Evolutionary conservation across 2,113 vertebrate species (phyloP), one percentile per base, ranked within the genome.

Genomic region (Eulemur macaco): DNA sequence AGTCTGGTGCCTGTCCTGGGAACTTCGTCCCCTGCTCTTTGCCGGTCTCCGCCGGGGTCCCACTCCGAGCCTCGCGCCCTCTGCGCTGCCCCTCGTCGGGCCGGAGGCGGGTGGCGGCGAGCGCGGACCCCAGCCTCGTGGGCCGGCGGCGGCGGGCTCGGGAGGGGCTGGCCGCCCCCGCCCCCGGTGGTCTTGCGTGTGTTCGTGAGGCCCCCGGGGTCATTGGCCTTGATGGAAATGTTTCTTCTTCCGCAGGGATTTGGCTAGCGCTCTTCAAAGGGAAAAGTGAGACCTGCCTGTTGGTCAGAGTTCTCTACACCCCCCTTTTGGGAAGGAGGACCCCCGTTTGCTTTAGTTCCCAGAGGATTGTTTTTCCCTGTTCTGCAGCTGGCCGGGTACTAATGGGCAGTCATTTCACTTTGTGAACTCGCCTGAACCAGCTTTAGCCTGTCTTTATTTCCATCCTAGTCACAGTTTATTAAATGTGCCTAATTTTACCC

Each of bases 371-470:
- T 95, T 60, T 73, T 42, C n/a, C 11, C 60, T 27, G 66, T 89
- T 89, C 12, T 66, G 93, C 92, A 68, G 94, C 96, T 82, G 39
- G 80, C 94, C 34, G 95, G 97, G 94, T 96, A 92, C 82, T 97
- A 95, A 98, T 98, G 91, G 93, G 95, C 98, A 95, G 94, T 92
- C 96, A 92, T 98, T 98, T 97, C 96, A 74, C 97, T 98, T 97
- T 96, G 93, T 91, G 96, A 97, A 94, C 98, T 98, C 96, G 98
- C 82, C 97, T 69, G 97, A 98, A 98, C 98, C 98, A 98, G 98
- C 98, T 98, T 96, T 98, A 98, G 97, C 98, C 98, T 98, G 98
- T 84, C 76, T 97, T 94, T 94, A 96, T 96, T 97, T 97, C 92
- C 37, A 52, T 96, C 97, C 98, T 58, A 96, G 98, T 97, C 98